Conservation (phyloP, 2,113 vertebrate genomes). For the Odontophorus gujanensis region DNA sequence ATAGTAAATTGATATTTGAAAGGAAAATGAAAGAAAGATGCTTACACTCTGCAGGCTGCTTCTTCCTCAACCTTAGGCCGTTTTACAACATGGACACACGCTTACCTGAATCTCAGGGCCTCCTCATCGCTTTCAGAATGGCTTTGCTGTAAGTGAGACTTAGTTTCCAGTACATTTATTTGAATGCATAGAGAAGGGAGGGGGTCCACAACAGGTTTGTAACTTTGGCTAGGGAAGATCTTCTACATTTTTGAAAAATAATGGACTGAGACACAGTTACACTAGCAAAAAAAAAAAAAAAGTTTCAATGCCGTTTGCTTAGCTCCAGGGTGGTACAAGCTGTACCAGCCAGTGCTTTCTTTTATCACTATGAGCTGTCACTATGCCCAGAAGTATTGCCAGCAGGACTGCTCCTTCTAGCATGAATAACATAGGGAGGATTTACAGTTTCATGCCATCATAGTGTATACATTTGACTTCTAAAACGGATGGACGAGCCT, state of each 20-base stretch:
- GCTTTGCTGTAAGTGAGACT: not conserved
- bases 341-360: slow-evolving; percentile 19
- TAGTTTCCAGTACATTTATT: not conserved
- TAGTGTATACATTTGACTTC: not conserved
- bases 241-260: not conserved
- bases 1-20: not conserved
- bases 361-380: not conserved
- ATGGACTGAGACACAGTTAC: not conserved
- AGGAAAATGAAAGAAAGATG: not conserved
- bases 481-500: not conserved
- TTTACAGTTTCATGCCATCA: not conserved
- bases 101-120: not conserved
- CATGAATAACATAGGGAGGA: not conserved
- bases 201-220: not conserved
- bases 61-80: not conserved
- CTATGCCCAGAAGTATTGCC: not conserved
- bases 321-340: not conserved
- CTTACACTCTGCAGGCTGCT: not conserved
- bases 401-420: not conserved
- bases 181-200: not conserved
- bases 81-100: not conserved
- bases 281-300: not conserved
- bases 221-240: not conserved
- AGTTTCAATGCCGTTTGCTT: not conserved
- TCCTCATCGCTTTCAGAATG: not conserved